Percentiles rank a stretch among this genome's conserved stretches.
Conservation (phyloP, 2,888 invertebrate genomes). For the Plebejus anna region DNA sequence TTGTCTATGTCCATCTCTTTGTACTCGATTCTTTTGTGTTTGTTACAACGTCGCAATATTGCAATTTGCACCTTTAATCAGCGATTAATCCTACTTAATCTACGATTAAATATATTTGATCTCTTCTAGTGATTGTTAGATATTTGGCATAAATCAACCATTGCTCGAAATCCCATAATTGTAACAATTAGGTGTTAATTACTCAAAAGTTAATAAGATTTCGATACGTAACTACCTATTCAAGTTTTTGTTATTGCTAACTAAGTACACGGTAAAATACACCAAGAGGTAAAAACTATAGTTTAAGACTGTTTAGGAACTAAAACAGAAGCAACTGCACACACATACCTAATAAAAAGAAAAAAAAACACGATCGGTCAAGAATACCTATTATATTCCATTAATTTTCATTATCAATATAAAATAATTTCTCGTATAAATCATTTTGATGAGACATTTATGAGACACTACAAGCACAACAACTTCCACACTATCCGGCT, state of each 20-base stretch:
- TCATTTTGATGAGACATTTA: constrained; percentile 2
- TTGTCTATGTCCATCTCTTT: constrained; percentile 71
- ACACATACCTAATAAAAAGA: too few relatives aligned
- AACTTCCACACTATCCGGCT: not conserved
- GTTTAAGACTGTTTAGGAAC: not conserved
- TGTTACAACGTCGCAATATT: not conserved
- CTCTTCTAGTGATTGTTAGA: too few relatives aligned
- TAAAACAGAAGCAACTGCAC: not conserved
- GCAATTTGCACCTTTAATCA: not conserved
- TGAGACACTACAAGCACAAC: not conserved
- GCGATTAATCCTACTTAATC: not conserved
- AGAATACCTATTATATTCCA: not conserved
- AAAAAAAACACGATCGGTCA: too few relatives aligned
- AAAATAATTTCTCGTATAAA: not conserved
- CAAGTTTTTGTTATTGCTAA: too few relatives aligned
- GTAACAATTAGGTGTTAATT: too few relatives aligned
- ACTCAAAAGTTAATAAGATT: too few relatives aligned
- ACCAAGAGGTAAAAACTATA: not conserved
- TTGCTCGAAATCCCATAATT: too few relatives aligned
- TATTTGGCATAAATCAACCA: too few relatives aligned
- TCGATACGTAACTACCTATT: too few relatives aligned
- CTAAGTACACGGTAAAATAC: not conserved
- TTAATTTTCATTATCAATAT: not conserved
- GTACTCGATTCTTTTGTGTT: constrained; percentile 58
- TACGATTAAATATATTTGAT: too few relatives aligned